Evolutionary conservation across 2,888 invertebrate genomes (phyloP), one percentile per base, ranked within the genome.

Genomic region (Leptura quadrifasciata): DNA sequence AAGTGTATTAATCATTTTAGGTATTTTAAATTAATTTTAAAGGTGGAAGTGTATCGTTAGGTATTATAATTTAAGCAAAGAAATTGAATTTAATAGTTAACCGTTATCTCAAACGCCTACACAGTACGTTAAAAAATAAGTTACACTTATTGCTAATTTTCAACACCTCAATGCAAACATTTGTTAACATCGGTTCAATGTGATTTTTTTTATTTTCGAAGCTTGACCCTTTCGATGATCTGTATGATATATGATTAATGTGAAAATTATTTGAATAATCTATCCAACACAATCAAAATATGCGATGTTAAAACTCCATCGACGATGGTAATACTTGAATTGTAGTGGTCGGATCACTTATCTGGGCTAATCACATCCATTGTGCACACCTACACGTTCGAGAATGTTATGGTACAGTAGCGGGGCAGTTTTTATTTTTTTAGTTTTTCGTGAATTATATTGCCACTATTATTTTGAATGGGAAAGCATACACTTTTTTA

Each of bases 321-420:
- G 21, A 57, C 20, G 10, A 57, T 20, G 12, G 15, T 57, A 52
- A 52, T n/a, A 15, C 15, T 6, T 17, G 10, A 57, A 57, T 20
- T 20, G 20, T 20, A 12, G 20, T 57, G 57, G 57, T 57, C 12
- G 57, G 57, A 21, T 57, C 18, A 54, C 54, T 54, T 57, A 57
- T 57, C 57, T 57, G 57, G 57, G 21, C 57, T 57, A 57, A 57
- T 57, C 57, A 57, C 20, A 12, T 20, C 57, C 9, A 20, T 57
- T 10, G 57, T 20, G 20, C 21, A 2, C 20, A 57, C 57, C 18
- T 18, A 20, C 20, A 3, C 20, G 10, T 20, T 18, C 20, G 20
- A 20, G 57, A 18, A 18, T 9, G 20, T 12, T 12, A 21, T 12
- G 21, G 47, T 47, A n/a, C 47, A 47, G 47, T 15, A n/a, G 47